These are phyloP conservation scores for Megalopta genalis DNA, from an alignment of 1,140 invertebrate species.

Conservation along the genomic window DNA sequence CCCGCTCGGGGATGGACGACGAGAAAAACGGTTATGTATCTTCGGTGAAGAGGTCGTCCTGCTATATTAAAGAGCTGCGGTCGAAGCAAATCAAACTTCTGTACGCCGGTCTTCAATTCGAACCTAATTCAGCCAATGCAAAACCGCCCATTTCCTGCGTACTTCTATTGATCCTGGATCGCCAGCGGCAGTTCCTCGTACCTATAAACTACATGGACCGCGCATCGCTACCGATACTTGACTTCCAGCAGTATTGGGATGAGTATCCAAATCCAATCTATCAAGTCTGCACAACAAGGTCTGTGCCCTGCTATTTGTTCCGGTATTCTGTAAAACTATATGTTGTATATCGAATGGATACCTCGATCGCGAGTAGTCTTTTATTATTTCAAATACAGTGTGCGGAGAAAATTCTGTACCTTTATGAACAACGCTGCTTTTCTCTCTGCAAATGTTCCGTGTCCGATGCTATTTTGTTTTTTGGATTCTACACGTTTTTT, in stretches of 20 bases:
- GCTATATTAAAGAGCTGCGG: conserved; percentile 23
- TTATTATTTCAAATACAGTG: no score
- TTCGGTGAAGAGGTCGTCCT: conserved; percentile 16
- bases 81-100: conserved; percentile 18
- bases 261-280: background rate
- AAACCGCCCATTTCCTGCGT: conserved; percentile 12
- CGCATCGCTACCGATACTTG: background rate
- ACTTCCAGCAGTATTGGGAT: background rate
- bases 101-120: conserved; percentile 19
- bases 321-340: background rate
- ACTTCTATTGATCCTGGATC: conserved; percentile 31
- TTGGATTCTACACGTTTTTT: no score
- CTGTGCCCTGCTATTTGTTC: background rate
- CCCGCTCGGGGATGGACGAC: background rate
- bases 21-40: background rate
- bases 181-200: conserved; percentile 9
- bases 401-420: no score
- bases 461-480: no score
- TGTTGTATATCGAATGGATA: no score
- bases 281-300: background rate
- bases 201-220: conserved; percentile 11
- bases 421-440: no score
- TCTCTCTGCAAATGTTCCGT: no score
- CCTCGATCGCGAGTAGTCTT: no score
- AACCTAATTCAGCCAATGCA: conserved; percentile 30